These are phyloP conservation scores for Indicator maculatus DNA, from an alignment of 2,113 vertebrate genomes.

Conservation along the genomic window DNA sequence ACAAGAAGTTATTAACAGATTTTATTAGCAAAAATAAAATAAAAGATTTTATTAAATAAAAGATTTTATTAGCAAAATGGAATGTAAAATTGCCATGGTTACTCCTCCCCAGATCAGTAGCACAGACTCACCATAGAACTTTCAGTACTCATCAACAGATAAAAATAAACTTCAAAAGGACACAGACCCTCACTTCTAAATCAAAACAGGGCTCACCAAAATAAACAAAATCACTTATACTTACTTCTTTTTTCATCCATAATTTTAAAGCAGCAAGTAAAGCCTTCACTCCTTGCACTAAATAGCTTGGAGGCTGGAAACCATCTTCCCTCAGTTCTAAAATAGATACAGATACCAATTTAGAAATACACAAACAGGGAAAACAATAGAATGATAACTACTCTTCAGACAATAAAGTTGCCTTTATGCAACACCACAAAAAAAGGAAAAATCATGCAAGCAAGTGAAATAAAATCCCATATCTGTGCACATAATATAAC, in stretches of 20 bases:
- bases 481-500: neutral
- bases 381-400: neutral
- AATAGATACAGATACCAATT: neutral
- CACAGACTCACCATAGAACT: neutral
- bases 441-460: neutral
- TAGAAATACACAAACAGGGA: neutral
- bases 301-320: slow-evolving; percentile 88
- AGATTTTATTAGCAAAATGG: neutral
- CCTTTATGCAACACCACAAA: neutral
- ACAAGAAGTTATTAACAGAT: neutral
- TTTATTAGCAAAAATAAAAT: neutral
- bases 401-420: neutral
- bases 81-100: neutral
- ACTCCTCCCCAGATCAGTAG: neutral
- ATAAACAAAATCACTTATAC: slow-evolving; percentile 35
- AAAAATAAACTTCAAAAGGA: slow-evolving; percentile 3
- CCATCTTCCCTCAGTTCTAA: slow-evolving; percentile 92
- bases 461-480: neutral
- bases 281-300: slow-evolving; percentile 94
- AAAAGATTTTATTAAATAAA: neutral
- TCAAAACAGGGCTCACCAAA: neutral
- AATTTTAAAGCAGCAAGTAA: slow-evolving; percentile 92
- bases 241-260: slow-evolving; percentile 97
- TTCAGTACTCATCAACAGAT: neutral
- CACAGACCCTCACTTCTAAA: neutral